Evolutionary conservation across 2,888 invertebrate species (phyloP).

Genomic region (Drosophila quinaria): DNA sequence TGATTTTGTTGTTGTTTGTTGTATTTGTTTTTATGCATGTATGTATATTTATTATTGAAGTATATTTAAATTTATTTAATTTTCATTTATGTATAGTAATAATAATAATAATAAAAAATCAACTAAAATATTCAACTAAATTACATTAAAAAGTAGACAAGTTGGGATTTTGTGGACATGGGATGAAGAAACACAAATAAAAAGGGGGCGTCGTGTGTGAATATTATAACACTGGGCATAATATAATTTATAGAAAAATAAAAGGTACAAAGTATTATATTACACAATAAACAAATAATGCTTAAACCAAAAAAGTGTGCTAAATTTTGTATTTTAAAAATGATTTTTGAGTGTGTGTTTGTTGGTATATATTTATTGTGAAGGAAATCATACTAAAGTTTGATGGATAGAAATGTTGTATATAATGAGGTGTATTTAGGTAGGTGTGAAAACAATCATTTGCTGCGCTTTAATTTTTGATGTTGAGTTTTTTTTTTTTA

Average conservation of each 20-base stretch:
- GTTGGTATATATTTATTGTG: conserved; percentile 6
- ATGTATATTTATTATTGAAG: conserved; percentile 54
- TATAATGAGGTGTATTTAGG: conserved; percentile 12
- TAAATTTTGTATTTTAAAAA: conserved; percentile 53
- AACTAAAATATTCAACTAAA: conserved; percentile 86
- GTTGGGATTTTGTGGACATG: conserved; percentile 52
- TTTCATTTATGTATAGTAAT: conserved; percentile 62
- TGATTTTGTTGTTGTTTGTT: conserved; percentile 44
- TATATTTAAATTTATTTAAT: conserved; percentile 75
- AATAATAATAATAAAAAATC: conserved; percentile 84
- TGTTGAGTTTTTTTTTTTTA: conserved; percentile 32
- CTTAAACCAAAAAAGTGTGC: conserved; percentile 74
- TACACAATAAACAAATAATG: conserved; percentile 70
- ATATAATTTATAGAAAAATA: conserved; percentile 46
- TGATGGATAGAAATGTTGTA: conserved; percentile 6
- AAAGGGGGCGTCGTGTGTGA: conserved; percentile 14
- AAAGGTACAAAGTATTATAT: conserved; percentile 80
- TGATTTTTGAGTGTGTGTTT: conserved; percentile 10
- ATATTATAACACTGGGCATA: conserved; percentile 57
- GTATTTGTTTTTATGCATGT: conserved; percentile 24
- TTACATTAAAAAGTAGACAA: conserved; percentile 83
- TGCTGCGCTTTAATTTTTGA: conserved; percentile 27
- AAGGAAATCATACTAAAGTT: conserved; percentile 37
- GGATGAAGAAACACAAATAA: conserved; percentile 38
- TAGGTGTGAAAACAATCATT: conserved; percentile 46